Conservation (phyloP, 2,113 vertebrate species). For the Rhabdornis inornatus region DNA sequence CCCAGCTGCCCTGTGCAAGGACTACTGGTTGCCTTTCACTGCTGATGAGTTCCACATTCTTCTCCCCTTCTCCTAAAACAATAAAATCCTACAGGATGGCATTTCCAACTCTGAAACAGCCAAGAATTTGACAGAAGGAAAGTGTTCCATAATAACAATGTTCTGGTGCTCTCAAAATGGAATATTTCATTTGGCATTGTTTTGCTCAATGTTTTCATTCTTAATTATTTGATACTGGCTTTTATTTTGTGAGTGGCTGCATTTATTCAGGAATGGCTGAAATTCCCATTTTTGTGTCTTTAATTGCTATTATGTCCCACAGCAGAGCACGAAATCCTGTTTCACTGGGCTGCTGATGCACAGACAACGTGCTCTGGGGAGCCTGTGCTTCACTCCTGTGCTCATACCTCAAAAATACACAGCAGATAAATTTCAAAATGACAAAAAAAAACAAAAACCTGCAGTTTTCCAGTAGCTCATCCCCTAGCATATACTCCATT, state of each 20-base stretch:
- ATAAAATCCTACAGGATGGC: too few species aligned
- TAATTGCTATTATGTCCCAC: not conserved
- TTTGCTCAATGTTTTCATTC: not conserved
- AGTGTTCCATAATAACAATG: rapidly evolving
- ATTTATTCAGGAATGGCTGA: not conserved
- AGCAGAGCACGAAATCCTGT: not conserved
- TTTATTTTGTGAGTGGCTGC: not conserved
- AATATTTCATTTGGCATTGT: not conserved
- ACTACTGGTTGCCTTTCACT: rapidly evolving
- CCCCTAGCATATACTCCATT: rapidly evolving
- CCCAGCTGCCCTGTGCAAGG: not conserved
- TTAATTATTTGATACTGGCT: not conserved
- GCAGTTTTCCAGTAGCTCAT: not conserved
- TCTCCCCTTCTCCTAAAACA: not conserved
- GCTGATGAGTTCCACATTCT: too few species aligned
- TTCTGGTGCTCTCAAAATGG: not conserved
- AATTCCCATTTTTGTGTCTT: not conserved
- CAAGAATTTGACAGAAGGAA: not conserved
- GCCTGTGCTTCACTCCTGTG: too few species aligned
- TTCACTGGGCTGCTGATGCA: not conserved
- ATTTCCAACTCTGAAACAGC: not conserved
- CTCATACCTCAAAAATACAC: rapidly evolving
- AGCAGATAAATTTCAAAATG: not conserved
- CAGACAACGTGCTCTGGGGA: rapidly evolving
- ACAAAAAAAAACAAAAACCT: not conserved